Base-by-base conservation (phyloP, 2,797 vertebrate genomes). In the Sardinella longiceps region DNA sequence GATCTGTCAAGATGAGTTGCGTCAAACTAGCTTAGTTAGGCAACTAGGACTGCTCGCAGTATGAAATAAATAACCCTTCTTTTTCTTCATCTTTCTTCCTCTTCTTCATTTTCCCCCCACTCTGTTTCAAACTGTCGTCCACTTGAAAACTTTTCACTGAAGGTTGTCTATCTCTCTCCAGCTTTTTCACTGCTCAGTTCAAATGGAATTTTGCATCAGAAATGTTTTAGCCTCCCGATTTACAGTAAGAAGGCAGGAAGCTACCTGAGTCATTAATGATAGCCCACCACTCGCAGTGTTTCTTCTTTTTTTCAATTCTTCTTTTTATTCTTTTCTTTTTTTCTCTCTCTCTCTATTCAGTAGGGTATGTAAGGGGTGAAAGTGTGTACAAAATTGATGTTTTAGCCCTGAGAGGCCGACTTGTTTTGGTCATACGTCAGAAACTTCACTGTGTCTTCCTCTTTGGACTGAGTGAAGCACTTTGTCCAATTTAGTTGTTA, bases 1-100 rank as follows among this genome's bases (percentile, higher is more conserved):
- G 37, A 70, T 70, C 63, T 37, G 60, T 37, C 30, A 12, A 39
- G 33, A 39, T 37, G 37, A 77, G 70, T 20, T 43, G 37, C 37
- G 20, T 43, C 70, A 77, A 39, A 77, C 33, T 23, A 37, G 70
- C 70, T 77, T 43, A 70, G 63, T 70, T 70, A 70, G 70, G 70
- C 70, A 43, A 18, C 66, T 7, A 30, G 15, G 30, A 33, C 30
- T 15, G 14, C 37, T 20, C 9, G 37, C 66, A 77, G 23, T 77
- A 37, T 43, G 70, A 77, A 77, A 77, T 43, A 77, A 20, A 77
- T 77, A 33, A 28, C 58, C 33, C 15, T 63, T 60, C 56, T 25
- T n/a, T 6, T 60, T n/a, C 56, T 60, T 25, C 7, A 1, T 9
- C 7, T 48, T 63, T 63, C 28, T 30, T 28, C 28, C 5, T 11